Conservation (phyloP, 92 coral and sea anemone genomes). For the Palythoa grandiflora region DNA sequence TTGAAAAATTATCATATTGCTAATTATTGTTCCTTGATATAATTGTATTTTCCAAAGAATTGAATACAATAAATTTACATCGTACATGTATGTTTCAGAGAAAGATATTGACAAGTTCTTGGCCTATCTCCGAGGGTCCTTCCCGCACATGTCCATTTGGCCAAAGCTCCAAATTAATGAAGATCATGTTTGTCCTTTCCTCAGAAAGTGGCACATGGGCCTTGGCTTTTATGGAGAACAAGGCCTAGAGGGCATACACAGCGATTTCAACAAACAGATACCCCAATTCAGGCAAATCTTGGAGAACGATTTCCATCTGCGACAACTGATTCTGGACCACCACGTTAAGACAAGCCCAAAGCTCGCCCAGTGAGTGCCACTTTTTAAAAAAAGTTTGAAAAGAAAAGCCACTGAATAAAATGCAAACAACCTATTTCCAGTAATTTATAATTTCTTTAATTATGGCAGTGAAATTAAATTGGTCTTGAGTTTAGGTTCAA, state of each 20-base stretch:
- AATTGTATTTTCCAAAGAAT: not conserved
- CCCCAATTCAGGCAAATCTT: slow-evolving; percentile 41
- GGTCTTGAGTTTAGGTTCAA: slow-evolving; percentile 13
- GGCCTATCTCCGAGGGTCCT: slow-evolving; percentile 13
- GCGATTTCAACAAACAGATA: slow-evolving; percentile 27
- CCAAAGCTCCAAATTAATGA: slow-evolving; percentile 50
- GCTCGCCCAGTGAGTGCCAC: slow-evolving; percentile 44
- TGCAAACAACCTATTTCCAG: slow-evolving; percentile 30
- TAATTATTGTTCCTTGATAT: slow-evolving; percentile 16
- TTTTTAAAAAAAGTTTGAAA: slow-evolving; percentile 48
- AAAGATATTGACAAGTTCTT: slow-evolving; percentile 19
- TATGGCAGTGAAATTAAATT: slow-evolving; percentile 18
- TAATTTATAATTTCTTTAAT: not conserved
- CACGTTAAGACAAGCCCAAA: slow-evolving; percentile 51
- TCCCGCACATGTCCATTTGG: slow-evolving; percentile 39
- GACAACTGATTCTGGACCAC: slow-evolving; percentile 36
- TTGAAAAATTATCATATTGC: slow-evolving; percentile 9
- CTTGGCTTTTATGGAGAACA: slow-evolving; percentile 36
- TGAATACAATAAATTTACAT: not conserved
- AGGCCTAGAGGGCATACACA: not conserved
- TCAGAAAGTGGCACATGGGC: slow-evolving; percentile 50
- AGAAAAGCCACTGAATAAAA: slow-evolving; percentile 39
- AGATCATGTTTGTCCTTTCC: slow-evolving; percentile 56
- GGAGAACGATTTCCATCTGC: slow-evolving; percentile 29
- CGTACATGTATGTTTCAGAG: slow-evolving; percentile 36